Evolutionary conservation across 2,888 invertebrate genomes (phyloP).

Genomic region (Leptopilina syphax): DNA sequence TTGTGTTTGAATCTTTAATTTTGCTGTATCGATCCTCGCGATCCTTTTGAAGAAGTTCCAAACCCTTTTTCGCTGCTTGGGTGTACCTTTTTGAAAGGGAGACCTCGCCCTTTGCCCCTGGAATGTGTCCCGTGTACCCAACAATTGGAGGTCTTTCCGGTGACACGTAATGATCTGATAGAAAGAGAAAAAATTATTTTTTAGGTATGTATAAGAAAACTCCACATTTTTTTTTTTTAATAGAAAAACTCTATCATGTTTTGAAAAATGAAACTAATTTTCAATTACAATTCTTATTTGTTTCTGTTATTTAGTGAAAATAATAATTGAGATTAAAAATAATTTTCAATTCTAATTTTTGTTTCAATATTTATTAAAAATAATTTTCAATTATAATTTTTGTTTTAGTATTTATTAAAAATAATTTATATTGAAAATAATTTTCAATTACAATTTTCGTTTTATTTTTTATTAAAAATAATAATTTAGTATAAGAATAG

Average conservation of each 20-base stretch:
- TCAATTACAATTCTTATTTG: too few species aligned
- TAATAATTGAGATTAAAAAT: too few species aligned
- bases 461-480: too few species aligned
- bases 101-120: constrained; percentile 83
- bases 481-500: too few species aligned
- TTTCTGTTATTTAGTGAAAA: too few species aligned
- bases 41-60: constrained; percentile 80
- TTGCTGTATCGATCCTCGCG: constrained; percentile 72
- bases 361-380: too few species aligned
- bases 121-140: constrained; percentile 86
- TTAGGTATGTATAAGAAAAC: not conserved
- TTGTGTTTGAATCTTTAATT: constrained; percentile 48
- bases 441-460: too few species aligned
- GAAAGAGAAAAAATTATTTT: not conserved
- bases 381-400: too few species aligned
- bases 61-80: constrained; percentile 82
- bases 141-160: constrained; percentile 85
- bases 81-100: constrained; percentile 84
- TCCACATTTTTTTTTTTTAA: not conserved
- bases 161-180: constrained; percentile 81
- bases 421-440: too few species aligned
- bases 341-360: too few species aligned
- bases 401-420: too few species aligned
- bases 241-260: not conserved
- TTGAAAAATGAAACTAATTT: too few species aligned